Percentiles rank a stretch among this genome's conserved stretches.
Conservation (phyloP, 2,888 invertebrate genomes). For the Platypus cylindrus region DNA sequence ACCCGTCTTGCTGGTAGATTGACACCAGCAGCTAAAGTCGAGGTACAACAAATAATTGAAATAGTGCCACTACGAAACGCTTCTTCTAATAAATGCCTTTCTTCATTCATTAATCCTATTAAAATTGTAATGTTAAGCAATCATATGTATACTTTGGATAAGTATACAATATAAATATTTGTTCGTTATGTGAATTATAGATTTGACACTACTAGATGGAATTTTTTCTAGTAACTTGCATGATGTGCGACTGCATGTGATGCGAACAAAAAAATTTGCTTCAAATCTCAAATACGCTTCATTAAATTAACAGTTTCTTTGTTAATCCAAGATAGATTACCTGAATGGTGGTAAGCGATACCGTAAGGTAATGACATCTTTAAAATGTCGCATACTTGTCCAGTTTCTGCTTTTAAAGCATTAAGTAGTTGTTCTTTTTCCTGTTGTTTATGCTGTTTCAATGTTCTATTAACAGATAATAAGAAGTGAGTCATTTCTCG, state of each 20-base stretch:
- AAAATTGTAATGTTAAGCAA: not conserved
- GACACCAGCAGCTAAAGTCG: constrained; percentile 94
- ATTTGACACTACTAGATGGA: too few relatives aligned
- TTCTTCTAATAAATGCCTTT: constrained; percentile 72
- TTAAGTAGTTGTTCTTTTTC: constrained; percentile 49
- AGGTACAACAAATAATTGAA: constrained; percentile 85
- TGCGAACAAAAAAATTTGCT: too few relatives aligned
- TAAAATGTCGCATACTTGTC: constrained; percentile 54
- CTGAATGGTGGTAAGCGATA: constrained; percentile 88
- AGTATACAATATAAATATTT: too few relatives aligned
- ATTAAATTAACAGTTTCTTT: too few relatives aligned
- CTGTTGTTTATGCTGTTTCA: constrained; percentile 41
- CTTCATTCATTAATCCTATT: constrained; percentile 66
- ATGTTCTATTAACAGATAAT: too few relatives aligned
- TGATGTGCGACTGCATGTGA: too few relatives aligned
- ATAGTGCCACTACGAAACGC: constrained; percentile 73
- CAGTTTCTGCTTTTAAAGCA: constrained; percentile 49
- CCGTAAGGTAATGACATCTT: constrained; percentile 61
- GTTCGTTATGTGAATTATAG: too few relatives aligned
- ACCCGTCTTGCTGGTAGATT: constrained; percentile 87
- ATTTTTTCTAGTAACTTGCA: too few relatives aligned
- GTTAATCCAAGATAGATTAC: constrained; percentile 15
- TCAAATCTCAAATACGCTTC: too few relatives aligned
- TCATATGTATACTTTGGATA: too few relatives aligned
- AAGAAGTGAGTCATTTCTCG: too few relatives aligned